phyloP scores from a whole-genome alignment of 2,113 vertebrate species.

The Oplegnathus fasciatus region DNA sequence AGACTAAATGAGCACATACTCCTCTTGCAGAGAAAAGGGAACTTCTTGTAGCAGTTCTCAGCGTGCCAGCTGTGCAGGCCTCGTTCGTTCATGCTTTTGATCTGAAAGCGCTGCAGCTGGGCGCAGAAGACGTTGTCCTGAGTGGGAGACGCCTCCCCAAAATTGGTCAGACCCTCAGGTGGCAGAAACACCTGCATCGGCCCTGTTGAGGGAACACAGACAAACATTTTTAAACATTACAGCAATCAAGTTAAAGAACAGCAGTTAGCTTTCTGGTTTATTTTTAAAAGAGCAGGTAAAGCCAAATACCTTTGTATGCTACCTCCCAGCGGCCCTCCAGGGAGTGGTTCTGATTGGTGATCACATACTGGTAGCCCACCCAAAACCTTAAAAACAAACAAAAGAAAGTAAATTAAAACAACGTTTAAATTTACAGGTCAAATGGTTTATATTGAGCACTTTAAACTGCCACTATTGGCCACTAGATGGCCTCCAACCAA shows the following conservation, averaged over 20 bases:
- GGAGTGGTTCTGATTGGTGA: slow-evolving; percentile 93
- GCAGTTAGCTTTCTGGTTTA: background rate
- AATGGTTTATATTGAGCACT: background rate
- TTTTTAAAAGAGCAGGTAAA: background rate
- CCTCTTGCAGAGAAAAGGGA: slow-evolving; percentile 97
- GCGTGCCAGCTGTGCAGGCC: slow-evolving; percentile 97
- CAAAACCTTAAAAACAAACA: slow-evolving; percentile 88
- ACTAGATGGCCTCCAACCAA: slow-evolving; percentile 62
- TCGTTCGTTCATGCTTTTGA: slow-evolving; percentile 90
- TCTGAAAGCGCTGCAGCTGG: slow-evolving; percentile 94
- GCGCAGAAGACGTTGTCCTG: slow-evolving; percentile 94
- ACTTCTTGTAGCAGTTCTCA: slow-evolving; percentile 96
- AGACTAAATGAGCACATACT: slow-evolving; percentile 83
- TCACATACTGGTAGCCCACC: slow-evolving; percentile 98
- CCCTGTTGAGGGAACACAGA: slow-evolving; percentile 77
- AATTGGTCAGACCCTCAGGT: slow-evolving; percentile 88
- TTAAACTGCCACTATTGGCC: slow-evolving; percentile 9
- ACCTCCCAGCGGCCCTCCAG: slow-evolving; percentile 97
- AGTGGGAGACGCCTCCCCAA: slow-evolving; percentile 86
- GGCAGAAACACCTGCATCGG: slow-evolving; percentile 94
- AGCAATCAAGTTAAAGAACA: background rate
- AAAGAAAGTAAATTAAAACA: background rate
- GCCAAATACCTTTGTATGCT: slow-evolving; percentile 90
- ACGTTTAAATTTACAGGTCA: background rate
- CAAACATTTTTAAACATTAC: background rate